Percentiles rank a stretch among this genome's conserved stretches.
phyloP scores from a whole-genome alignment of 2,113 vertebrate genomes.

The Rhodinocichla rosea region DNA sequence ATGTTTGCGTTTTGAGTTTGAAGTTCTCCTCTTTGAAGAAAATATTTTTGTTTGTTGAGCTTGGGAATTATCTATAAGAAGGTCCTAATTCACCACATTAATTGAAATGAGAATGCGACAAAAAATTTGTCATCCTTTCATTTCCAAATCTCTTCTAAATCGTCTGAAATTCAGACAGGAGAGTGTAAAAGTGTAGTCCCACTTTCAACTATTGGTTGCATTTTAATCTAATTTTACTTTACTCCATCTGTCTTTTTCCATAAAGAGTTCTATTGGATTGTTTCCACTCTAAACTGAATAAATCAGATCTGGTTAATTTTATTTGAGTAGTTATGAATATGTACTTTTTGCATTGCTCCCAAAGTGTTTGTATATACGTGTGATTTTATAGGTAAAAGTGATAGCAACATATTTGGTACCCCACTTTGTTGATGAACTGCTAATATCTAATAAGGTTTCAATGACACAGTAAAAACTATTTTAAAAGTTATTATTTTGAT shows the following conservation, averaged over 20 bases:
- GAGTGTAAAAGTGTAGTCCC: background rate
- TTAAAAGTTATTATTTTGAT: background rate
- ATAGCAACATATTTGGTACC: background rate
- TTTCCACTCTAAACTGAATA: background rate
- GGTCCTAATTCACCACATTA: background rate
- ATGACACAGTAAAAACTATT: background rate
- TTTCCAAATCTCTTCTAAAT: background rate
- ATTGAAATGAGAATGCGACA: background rate
- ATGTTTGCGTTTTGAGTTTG: background rate
- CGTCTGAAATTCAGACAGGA: background rate
- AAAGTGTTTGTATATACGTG: background rate
- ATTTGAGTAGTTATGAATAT: background rate
- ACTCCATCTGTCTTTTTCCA: background rate
- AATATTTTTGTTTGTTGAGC: background rate
- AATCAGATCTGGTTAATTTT: background rate
- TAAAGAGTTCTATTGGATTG: background rate
- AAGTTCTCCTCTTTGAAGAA: background rate
- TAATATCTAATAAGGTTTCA: background rate
- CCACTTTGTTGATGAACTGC: background rate
- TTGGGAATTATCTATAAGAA: background rate
- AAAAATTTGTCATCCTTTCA: background rate
- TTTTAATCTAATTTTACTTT: background rate
- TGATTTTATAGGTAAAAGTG: background rate
- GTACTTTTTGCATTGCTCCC: background rate
- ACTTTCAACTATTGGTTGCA: background rate